Percentiles rank a stretch among this genome's conserved stretches.
Conservation (phyloP, 1,140 invertebrate genomes). For the Brachionus angularis region DNA sequence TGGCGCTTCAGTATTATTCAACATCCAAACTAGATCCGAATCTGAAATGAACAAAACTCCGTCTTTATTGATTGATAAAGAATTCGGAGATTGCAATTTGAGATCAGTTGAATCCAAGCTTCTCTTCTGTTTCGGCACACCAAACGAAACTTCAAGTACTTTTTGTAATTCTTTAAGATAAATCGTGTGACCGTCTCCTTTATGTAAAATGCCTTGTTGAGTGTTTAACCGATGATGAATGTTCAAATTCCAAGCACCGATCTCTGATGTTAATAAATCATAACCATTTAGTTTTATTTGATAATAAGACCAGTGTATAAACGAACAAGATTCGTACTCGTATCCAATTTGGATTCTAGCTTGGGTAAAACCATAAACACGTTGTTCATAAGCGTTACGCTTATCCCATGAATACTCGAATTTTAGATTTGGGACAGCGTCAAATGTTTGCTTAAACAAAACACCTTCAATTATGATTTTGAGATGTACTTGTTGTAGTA, state of each 20-base stretch:
- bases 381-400: slow-evolving; percentile 91
- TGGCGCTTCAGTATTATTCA: slow-evolving; percentile 71
- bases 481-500: slow-evolving; percentile 78
- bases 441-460: slow-evolving; percentile 81
- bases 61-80: slow-evolving; percentile 80
- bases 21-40: slow-evolving; percentile 85
- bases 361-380: slow-evolving; percentile 66
- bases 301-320: slow-evolving; percentile 89
- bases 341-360: slow-evolving; percentile 72
- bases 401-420: slow-evolving; percentile 96
- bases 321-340: slow-evolving; percentile 84
- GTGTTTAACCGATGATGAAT: slow-evolving; percentile 96
- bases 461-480: slow-evolving; percentile 83
- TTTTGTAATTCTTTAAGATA: slow-evolving; percentile 88
- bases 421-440: slow-evolving; percentile 86
- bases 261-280: slow-evolving; percentile 91
- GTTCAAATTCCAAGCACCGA: slow-evolving; percentile 92
- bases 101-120: slow-evolving; percentile 68
- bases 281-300: slow-evolving; percentile 88
- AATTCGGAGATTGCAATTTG: slow-evolving; percentile 79
- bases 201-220: slow-evolving; percentile 82
- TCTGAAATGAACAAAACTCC: slow-evolving; percentile 92
- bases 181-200: slow-evolving; percentile 92
- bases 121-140: slow-evolving; percentile 80
- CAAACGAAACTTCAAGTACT: slow-evolving; percentile 80